Conservation (phyloP, 2,888 invertebrate species). For the Argynnis bischoffii region DNA sequence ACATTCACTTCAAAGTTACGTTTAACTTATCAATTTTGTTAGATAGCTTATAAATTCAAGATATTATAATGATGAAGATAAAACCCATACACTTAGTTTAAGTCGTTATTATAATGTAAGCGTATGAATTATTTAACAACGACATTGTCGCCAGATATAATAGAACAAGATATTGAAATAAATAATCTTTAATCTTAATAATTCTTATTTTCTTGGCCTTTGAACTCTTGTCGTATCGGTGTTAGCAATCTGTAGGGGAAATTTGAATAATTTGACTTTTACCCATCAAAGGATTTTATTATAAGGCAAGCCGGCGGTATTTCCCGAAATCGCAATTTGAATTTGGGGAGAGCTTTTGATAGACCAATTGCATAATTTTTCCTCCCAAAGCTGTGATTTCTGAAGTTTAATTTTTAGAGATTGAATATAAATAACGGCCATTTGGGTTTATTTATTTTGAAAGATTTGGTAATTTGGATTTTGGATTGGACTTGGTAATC, state of each 20-base stretch:
- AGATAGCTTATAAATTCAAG: slow-evolving; percentile 5
- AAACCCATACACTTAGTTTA: slow-evolving; percentile 3
- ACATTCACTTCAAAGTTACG: neutral
- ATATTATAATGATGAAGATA: slow-evolving; percentile 17
- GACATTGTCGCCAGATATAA: slow-evolving; percentile 39
- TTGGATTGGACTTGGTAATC: slow-evolving; percentile 12
- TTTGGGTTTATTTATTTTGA: slow-evolving; percentile 6
- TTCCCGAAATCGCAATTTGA: slow-evolving; percentile 45
- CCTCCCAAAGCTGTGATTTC: slow-evolving; percentile 25
- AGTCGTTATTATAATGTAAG: slow-evolving; percentile 13
- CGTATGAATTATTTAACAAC: slow-evolving; percentile 33
- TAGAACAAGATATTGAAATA: slow-evolving; percentile 44
- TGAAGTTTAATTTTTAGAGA: slow-evolving; percentile 21
- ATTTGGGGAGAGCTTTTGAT: slow-evolving; percentile 40
- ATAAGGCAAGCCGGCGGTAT: slow-evolving; percentile 43
- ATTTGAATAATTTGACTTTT: slow-evolving; percentile 51
- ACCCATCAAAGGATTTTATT: slow-evolving; percentile 51
- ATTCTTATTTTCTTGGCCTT: slow-evolving; percentile 47
- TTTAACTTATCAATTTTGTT: neutral
- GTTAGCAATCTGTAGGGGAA: slow-evolving; percentile 47
- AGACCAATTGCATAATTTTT: slow-evolving; percentile 37
- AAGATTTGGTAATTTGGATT: no score
- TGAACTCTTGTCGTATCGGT: slow-evolving; percentile 46
- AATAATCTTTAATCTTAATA: slow-evolving; percentile 46
- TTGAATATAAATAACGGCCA: slow-evolving; percentile 24